Percentiles rank a stretch among this genome's conserved stretches.
Evolutionary conservation across 1,140 invertebrate species (phyloP).

Genomic region (Nymphalis io): DNA sequence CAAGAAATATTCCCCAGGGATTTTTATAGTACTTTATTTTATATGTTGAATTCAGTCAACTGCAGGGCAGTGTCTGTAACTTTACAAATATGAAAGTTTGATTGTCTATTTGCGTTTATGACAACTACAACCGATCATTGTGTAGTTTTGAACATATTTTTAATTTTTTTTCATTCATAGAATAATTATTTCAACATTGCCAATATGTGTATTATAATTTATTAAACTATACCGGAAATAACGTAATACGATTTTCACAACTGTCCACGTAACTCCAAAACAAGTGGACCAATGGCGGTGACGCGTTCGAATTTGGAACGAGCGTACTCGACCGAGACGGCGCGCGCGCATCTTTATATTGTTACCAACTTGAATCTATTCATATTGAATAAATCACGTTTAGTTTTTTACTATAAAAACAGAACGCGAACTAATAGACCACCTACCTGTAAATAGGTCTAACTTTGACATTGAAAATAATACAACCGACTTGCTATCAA

Average conservation of each 20-base stretch:
- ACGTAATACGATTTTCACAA: conserved; percentile 14
- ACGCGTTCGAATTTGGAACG: conserved; percentile 34
- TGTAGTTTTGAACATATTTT: neutral
- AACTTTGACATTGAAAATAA: neutral
- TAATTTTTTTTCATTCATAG: no score
- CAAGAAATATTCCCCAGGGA: no score
- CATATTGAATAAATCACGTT: conserved; percentile 17
- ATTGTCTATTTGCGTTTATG: no score
- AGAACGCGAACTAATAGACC: neutral
- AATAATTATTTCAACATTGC: neutral
- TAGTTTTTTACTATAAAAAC: neutral
- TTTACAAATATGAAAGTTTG: neutral
- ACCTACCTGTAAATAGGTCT: neutral
- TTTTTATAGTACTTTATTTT: no score
- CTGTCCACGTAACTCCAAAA: conserved; percentile 25
- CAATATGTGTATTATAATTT: neutral
- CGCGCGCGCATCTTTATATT: conserved; percentile 39
- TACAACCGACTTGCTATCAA: neutral
- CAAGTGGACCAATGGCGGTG: conserved; percentile 31
- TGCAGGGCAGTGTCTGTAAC: no score
- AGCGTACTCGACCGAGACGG: conserved; percentile 33
- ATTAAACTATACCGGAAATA: conserved; percentile 6
- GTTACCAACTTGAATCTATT: conserved; percentile 17
- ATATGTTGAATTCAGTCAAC: no score
- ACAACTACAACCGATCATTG: no score